These are phyloP conservation scores for Laterallus jamaicensis DNA, from an alignment of 2,113 vertebrate species.

Conservation along the genomic window DNA sequence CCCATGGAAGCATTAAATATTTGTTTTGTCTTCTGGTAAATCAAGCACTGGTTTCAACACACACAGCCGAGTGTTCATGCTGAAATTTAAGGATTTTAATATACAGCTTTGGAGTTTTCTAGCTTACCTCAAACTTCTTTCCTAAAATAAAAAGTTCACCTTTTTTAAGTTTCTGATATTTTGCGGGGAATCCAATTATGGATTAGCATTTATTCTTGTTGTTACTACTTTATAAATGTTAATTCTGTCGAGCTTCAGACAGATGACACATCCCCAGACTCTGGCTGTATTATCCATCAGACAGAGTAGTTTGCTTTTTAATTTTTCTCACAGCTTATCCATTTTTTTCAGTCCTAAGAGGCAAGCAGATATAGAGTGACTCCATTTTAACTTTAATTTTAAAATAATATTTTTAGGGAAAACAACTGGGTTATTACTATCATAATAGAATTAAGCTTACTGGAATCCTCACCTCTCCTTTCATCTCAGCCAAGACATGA, in stretches of 20 bases:
- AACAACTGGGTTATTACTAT: background rate
- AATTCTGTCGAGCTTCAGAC: constrained; percentile 36
- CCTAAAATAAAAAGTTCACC: background rate
- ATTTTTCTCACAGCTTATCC: constrained; percentile 28
- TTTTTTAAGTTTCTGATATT: background rate
- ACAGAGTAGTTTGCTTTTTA: background rate
- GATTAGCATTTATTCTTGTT: background rate
- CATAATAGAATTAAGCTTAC: constrained; percentile 9
- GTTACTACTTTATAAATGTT: constrained; percentile 36
- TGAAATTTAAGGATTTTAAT: background rate
- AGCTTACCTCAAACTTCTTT: background rate
- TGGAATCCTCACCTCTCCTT: background rate
- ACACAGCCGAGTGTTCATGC: background rate
- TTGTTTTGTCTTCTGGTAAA: background rate
- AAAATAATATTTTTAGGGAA: background rate
- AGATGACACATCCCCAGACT: constrained; percentile 25
- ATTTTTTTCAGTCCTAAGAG: background rate
- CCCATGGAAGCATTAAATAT: background rate
- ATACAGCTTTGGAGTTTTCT: background rate
- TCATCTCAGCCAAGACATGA: background rate
- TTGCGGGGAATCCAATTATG: background rate
- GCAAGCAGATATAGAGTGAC: background rate
- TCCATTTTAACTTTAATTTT: background rate
- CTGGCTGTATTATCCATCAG: constrained; percentile 43
- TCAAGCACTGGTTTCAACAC: background rate